Base-by-base conservation (phyloP, 2,113 vertebrate genomes). In the Guaruba guarouba region DNA sequence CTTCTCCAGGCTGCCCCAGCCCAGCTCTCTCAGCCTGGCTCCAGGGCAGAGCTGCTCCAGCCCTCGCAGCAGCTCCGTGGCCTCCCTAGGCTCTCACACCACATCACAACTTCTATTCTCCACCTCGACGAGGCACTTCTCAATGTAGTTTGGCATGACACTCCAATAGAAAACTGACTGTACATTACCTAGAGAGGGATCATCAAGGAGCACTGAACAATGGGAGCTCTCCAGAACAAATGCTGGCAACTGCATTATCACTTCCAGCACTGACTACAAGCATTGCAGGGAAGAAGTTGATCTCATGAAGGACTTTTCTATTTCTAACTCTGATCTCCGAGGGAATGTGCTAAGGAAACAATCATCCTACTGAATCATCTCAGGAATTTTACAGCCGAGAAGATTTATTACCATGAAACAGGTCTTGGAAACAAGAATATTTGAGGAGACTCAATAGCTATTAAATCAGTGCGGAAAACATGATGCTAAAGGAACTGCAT, bases 401-500 rank as follows among this genome's bases (percentile, higher is more conserved):
- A 62, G 84, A 96, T 93, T 96, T 97, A 96, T 88, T 80, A 79
- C 70, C 69, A 69, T 90, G 51, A 86, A 95, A 87, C 29, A 94
- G 89, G 75, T 86, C 90, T 86, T 95, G 93, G 95, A 96, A 93
- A 82, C 44, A 76, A 82, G 91, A 83, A 44, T 89, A 76, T 49
- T 43, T 95, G 91, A 91, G 52, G 57, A 96, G 77, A 91, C 39
- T 95, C 93, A 95, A 87, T 37, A 95, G 74, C 91, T 95, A 87
- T 97, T 97, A 95, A 96, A 95, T 86, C 83, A 91, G 69, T 62
- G 86, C 92, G 93, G 96, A 96, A 95, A 96, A 96, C 88, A 94
- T 96, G 92, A 96, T 82, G 85, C 88, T 92, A 69, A 84, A 94
- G 86, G 77, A 92, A 96, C 52, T 94, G 92, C 93, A 96, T 89